Base-by-base conservation (phyloP, 2,797 vertebrate species). In the Lemur catta region DNA sequence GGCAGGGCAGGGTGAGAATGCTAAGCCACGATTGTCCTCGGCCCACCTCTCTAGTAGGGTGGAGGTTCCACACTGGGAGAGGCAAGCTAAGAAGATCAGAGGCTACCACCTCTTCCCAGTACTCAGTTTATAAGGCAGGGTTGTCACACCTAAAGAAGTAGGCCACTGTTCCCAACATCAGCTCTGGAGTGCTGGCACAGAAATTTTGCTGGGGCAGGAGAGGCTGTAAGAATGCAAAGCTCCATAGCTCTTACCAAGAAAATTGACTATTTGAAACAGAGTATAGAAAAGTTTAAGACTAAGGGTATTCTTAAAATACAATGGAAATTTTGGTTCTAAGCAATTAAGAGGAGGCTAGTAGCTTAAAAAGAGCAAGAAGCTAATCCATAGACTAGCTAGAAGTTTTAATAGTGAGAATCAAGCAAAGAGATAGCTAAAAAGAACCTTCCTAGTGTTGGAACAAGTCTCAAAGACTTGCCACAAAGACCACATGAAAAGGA, bases 261-360 rank as follows among this genome's bases (percentile, higher is more conserved):
- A 93, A 95, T 38, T 82, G 57, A 88, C 38, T 63, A 85, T 84
- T 94, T 75, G 75, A 18, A 93, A 65, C 28, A 80, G 41, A 67
- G 20, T 79, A 43, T 96, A 38, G 22, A 41, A 52, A 91, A 93
- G 14, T 89, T 96, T 41, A 87, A 82, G 30, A 59, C 30, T 65
- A 86, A 78, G 52, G 26, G 7, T 26, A 67, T 13, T 89, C 48
- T 82, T 17, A 67, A 67, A 85, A 95, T 96, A 63, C 76, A 84
- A 41, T 57, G n/a, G 33, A 80, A 11, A 92, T 71, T 96, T 97
- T 87, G 59, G 13, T 93, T 95, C 17, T 71, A 71, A 90, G 50
- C 80, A 93, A 86, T 87, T 78, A 82, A 80, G 41, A 90, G 35
- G 65, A 84, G 15, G 33, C 48, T 80, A 41, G 50, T 81, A 94